Base-by-base conservation (phyloP, 2,888 invertebrate species). In the Noctua janthina region DNA sequence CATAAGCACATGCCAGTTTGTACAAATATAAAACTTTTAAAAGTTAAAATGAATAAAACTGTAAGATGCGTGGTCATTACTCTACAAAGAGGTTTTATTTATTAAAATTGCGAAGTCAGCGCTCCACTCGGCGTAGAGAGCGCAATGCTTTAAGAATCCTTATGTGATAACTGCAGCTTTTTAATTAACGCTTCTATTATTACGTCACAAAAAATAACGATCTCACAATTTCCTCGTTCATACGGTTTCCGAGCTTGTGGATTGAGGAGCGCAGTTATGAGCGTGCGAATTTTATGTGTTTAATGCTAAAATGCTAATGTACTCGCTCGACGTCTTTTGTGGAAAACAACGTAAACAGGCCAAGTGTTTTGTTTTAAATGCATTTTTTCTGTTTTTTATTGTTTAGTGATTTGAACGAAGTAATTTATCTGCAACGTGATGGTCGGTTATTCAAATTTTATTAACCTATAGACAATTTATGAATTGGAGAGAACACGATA, bases 161-260 rank as follows among this genome's bases (percentile, higher is more conserved):
- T 80, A 81, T 74, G 76, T 73, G 85, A 85, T 87, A 93, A 93
- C 92, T 93, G 92, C 92, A 93, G 94, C 92, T 94, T 95, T 95
- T 95, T 95, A 95, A 95, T 95, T 95, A 95, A 94, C 89, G 89
- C 91, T 90, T 91, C 92, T 93, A 92, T 93, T 91, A 93, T 92
- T 89, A 91, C 89, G 89, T 91, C 89, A 91, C 92, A 94, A 94
- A 89, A 93, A 92, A 91, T 89, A 93, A 93, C 89, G 90, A 90
- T 88, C 89, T 89, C 90, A 89, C 92, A 90, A 74, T 83, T 91
- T 93, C 93, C 91, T 91, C 89, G 86, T 87, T 91, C 88, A 89
- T 93, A 93, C 81, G 91, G 93, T 91, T 94, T 94, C 92, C 87
- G 85, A 88, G 90, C 81, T 87, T 80, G 77, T 64, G 74, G 87